These are phyloP conservation scores for Agriotes lineatus DNA, from an alignment of 2,888 invertebrate species.

Conservation along the genomic window DNA sequence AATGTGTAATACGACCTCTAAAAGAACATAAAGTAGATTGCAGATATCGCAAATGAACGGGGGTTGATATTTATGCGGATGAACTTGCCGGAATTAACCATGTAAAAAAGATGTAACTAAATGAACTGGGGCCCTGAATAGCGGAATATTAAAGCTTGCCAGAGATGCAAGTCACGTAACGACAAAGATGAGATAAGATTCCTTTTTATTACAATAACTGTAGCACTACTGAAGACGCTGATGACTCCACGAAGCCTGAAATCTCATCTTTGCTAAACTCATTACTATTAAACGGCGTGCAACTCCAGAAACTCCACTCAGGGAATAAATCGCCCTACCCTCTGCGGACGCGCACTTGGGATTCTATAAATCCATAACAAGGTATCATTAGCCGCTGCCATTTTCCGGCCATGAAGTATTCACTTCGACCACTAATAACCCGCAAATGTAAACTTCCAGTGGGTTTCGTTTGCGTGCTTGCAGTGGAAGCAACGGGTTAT, in stretches of 20 bases:
- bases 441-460: not conserved
- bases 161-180: constrained; percentile 32
- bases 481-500: constrained; percentile 6
- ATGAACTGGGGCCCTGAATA: constrained; percentile 1
- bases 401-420: constrained; percentile 4
- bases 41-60: not conserved
- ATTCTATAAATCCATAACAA: not conserved
- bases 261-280: constrained; percentile 20
- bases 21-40: too few species aligned
- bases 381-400: not conserved
- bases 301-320: constrained; percentile 22
- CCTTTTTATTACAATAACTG: constrained; percentile 36
- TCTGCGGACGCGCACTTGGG: not conserved
- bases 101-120: constrained; percentile 29
- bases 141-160: constrained; percentile 15
- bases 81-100: not conserved
- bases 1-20: too few species aligned
- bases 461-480: not conserved
- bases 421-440: constrained; percentile 5
- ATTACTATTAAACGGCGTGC: constrained; percentile 23
- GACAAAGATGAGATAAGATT: constrained; percentile 32
- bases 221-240: constrained; percentile 25
- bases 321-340: too few species aligned
- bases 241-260: constrained; percentile 22
- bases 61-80: not conserved